Conservation (phyloP, 2,113 vertebrate genomes). For the Salminus brasiliensis region DNA sequence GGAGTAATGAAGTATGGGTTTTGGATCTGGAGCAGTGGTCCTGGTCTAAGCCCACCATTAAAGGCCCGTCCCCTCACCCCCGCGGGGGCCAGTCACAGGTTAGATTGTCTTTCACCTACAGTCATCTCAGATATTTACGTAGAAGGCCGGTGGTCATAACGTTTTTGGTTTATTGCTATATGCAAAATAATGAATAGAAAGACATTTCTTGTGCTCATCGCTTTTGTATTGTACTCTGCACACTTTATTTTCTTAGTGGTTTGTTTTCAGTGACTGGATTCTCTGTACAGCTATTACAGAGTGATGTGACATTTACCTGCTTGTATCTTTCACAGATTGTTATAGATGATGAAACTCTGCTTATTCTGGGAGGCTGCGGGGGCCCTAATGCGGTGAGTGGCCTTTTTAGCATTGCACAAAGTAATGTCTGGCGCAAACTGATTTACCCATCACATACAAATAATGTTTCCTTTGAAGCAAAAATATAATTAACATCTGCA, state of each 20-base stretch:
- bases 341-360: slow-evolving; percentile 88
- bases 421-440: not conserved
- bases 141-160: no score
- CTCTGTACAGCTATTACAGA: not conserved
- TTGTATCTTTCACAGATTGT: slow-evolving; percentile 80
- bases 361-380: slow-evolving; percentile 95
- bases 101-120: slow-evolving; percentile 32
- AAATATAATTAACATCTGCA: no score
- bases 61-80: slow-evolving; percentile 87
- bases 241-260: no score
- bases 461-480: no score
- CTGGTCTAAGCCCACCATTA: slow-evolving; percentile 92
- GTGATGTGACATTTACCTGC: not conserved
- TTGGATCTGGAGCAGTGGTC: slow-evolving; percentile 97
- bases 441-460: no score
- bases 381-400: slow-evolving; percentile 96
- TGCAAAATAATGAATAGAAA: no score
- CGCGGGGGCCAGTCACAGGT: slow-evolving; percentile 97
- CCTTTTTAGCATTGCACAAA: no score
- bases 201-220: no score
- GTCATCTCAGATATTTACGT: no score
- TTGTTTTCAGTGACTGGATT: no score
- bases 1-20: slow-evolving; percentile 98
- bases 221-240: no score
- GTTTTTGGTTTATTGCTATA: no score